A percentile compares a stretch with the other conserved stretches of the same genome.
Conservation (phyloP, 2,888 invertebrate genomes). For the Xanthorhoe spadicearia region DNA sequence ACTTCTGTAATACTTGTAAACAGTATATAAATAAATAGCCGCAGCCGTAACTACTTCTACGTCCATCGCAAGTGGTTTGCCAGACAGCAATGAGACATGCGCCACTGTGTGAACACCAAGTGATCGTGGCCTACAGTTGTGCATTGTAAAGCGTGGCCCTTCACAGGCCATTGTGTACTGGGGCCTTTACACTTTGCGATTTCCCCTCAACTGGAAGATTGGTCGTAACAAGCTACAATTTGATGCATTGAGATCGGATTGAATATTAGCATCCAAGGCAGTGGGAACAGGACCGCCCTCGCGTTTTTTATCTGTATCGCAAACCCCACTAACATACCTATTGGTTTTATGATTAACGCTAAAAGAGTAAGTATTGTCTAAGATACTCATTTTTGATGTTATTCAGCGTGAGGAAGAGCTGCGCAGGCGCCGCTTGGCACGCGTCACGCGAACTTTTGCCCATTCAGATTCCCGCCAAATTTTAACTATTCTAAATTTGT, state of each 20-base stretch:
- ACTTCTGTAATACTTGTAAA: no score
- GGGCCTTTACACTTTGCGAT: slow-evolving; percentile 30
- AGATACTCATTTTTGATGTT: neutral
- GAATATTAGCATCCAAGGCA: slow-evolving; percentile 3
- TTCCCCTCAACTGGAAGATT: slow-evolving; percentile 27
- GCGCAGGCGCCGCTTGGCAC: slow-evolving; percentile 47
- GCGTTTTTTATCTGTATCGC: neutral
- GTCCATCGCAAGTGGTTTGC: no score
- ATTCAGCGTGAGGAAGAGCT: neutral
- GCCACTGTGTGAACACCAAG: no score
- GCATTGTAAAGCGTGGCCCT: no score
- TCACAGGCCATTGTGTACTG: no score
- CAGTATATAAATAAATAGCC: no score
- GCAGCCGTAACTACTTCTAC: no score
- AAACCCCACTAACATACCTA: no score
- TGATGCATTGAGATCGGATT: slow-evolving; percentile 29
- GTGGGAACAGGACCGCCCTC: slow-evolving; percentile 4
- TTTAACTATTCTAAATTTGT: slow-evolving; percentile 53
- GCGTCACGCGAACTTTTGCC: slow-evolving; percentile 44
- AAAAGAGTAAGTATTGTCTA: no score
- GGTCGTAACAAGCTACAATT: slow-evolving; percentile 23
- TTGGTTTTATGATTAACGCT: no score
- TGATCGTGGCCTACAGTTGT: no score
- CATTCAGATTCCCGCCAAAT: slow-evolving; percentile 52
- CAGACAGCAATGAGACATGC: no score